phyloP scores from a whole-genome alignment of 2,797 vertebrate species.

The Takifugu ocellatus region DNA sequence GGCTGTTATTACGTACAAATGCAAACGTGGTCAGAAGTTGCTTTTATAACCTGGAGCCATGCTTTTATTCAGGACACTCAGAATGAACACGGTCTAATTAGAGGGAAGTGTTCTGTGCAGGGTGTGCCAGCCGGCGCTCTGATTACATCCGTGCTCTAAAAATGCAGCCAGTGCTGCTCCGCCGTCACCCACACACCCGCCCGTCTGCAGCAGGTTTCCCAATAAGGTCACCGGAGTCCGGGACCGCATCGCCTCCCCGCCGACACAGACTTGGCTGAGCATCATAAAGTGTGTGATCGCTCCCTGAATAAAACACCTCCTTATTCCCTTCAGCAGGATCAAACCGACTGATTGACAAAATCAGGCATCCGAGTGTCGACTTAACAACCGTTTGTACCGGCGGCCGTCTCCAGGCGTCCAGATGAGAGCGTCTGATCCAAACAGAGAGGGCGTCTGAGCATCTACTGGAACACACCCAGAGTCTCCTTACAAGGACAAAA shows the following conservation, averaged over 20 bases:
- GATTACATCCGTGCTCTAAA: conserved; percentile 54
- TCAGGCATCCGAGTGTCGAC: conserved; percentile 13
- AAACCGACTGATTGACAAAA: conserved; percentile 12
- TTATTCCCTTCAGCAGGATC: conserved; percentile 21
- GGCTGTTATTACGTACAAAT: conserved; percentile 27
- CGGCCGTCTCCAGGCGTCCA: conserved; percentile 13
- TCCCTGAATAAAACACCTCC: conserved; percentile 15
- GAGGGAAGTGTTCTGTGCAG: conserved; percentile 53
- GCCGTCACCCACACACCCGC: conserved; percentile 48
- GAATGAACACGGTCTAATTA: conserved; percentile 63
- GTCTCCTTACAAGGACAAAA: conserved; percentile 79
- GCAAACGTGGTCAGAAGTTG: conserved; percentile 31
- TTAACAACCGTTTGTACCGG: neutral
- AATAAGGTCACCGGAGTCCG: conserved; percentile 57
- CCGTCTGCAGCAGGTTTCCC: conserved; percentile 55
- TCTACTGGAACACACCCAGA: conserved; percentile 46
- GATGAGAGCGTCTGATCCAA: conserved; percentile 35
- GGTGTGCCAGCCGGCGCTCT: conserved; percentile 29
- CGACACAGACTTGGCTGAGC: conserved; percentile 25
- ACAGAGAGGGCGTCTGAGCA: conserved; percentile 29
- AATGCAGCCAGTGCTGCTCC: conserved; percentile 61
- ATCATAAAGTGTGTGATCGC: conserved; percentile 31
- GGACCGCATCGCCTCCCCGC: conserved; percentile 53
- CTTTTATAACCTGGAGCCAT: conserved; percentile 22
- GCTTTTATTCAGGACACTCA: conserved; percentile 47